These are phyloP conservation scores for Dendrolimus pini DNA, from an alignment of 2,888 invertebrate species.

Conservation along the genomic window DNA sequence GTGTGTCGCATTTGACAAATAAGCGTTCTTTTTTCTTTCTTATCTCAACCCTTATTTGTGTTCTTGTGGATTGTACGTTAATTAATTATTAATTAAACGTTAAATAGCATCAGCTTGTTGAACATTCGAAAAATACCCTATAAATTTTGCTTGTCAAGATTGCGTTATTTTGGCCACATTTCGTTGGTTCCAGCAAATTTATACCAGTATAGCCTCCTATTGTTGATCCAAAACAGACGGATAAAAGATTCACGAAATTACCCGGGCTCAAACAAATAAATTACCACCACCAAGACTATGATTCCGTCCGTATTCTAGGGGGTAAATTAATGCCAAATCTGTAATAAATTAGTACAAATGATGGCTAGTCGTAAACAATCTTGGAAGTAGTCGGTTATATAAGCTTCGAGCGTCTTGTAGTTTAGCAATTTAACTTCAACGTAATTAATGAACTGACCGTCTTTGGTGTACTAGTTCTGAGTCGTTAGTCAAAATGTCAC, in stretches of 20 bases:
- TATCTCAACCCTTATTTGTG: too few relatives aligned
- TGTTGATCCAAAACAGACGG: neutral
- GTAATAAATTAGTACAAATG: constrained; percentile 8
- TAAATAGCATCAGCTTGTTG: too few relatives aligned
- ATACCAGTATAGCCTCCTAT: neutral
- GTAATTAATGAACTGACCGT: constrained; percentile 48
- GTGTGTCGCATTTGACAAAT: too few relatives aligned
- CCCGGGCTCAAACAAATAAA: neutral
- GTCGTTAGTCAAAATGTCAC: constrained; percentile 25
- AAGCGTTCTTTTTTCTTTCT: too few relatives aligned
- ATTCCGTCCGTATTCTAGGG: neutral
- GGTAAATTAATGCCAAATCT: neutral
- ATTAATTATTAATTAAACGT: too few relatives aligned
- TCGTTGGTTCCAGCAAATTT: neutral
- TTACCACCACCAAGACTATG: neutral
- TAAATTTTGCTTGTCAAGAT: neutral
- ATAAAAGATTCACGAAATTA: neutral
- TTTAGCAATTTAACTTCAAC: constrained; percentile 34
- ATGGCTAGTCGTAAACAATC: constrained; percentile 14
- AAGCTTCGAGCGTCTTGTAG: constrained; percentile 17
- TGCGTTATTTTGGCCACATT: neutral
- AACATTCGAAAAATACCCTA: too few relatives aligned
- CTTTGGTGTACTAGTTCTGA: constrained; percentile 27
- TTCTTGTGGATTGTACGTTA: too few relatives aligned
- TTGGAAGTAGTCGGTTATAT: constrained; percentile 11